A percentile compares a stretch with the other conserved stretches of the same genome.
phyloP scores from a whole-genome alignment of 2,888 invertebrate genomes.

The Autographa gamma region DNA sequence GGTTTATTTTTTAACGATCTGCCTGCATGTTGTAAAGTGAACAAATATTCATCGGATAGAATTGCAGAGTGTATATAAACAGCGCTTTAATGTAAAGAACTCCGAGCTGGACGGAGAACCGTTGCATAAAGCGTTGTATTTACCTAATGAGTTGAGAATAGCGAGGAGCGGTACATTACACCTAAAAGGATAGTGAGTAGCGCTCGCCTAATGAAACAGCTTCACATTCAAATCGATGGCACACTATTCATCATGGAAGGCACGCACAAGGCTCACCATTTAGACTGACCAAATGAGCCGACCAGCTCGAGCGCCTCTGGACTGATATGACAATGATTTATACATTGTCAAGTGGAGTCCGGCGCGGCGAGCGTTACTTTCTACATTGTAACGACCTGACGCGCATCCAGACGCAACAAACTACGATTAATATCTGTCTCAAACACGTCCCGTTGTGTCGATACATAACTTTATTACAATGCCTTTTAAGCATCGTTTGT shows the following conservation, averaged over 20 bases:
- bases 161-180: conserved; percentile 1
- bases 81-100: not conserved
- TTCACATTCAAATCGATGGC: conserved; percentile 51
- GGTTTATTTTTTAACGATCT: conserved; percentile 6
- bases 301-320: conserved; percentile 63
- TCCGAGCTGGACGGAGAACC: not conserved
- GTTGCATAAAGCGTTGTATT: not conserved
- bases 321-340: conserved; percentile 76
- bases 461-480: conserved; percentile 59
- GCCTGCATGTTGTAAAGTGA: not conserved
- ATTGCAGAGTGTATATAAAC: not conserved
- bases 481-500: conserved; percentile 56
- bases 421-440: conserved; percentile 68
- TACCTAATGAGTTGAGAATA: conserved; percentile 7
- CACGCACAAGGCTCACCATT: conserved; percentile 56
- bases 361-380: conserved; percentile 64
- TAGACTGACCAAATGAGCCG: conserved; percentile 65
- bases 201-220: conserved; percentile 42
- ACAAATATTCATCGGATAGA: conserved; percentile 6
- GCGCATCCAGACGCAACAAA: conserved; percentile 58
- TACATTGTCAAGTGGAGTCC: conserved; percentile 59
- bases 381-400: conserved; percentile 67
- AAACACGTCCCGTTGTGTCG: conserved; percentile 49
- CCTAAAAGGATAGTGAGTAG: conserved; percentile 18
- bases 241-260: conserved; percentile 56